These are phyloP conservation scores for Sitodiplosis mosellana DNA, from an alignment of 1,140 invertebrate species.

Conservation along the genomic window DNA sequence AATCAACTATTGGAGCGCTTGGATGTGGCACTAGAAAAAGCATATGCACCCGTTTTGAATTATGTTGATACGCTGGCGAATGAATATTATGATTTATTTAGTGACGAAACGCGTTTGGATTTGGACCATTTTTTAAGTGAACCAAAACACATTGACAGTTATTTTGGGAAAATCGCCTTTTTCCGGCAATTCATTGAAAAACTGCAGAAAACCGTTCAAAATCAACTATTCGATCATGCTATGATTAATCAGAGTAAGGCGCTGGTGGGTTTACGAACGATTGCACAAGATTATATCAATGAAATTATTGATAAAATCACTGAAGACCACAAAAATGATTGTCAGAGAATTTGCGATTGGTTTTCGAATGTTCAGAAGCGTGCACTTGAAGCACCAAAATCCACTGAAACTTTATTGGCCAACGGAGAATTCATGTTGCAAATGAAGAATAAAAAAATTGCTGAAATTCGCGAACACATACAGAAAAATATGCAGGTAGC, in stretches of 20 bases:
- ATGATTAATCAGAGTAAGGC: constrained; percentile 29
- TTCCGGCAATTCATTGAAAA: constrained; percentile 37
- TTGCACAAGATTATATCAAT: constrained; percentile 25
- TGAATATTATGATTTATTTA: constrained; percentile 23
- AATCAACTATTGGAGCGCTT: constrained; percentile 16
- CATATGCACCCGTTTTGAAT: constrained; percentile 19
- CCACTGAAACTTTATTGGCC: constrained; percentile 52
- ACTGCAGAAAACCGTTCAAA: constrained; percentile 35
- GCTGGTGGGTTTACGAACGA: constrained; percentile 25
- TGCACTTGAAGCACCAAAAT: constrained; percentile 41
- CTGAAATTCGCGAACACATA: constrained; percentile 40
- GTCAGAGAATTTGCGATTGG: constrained; percentile 38
- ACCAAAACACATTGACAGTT: constrained; percentile 32
- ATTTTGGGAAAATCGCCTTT: constrained; percentile 34
- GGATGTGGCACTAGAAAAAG: constrained; percentile 14
- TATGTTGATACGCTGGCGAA: constrained; percentile 20
- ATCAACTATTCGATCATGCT: constrained; percentile 40
- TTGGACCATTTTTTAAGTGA: constrained; percentile 21
- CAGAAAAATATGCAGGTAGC: constrained; percentile 14
- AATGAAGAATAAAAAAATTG: constrained; percentile 37
- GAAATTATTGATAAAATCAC: constrained; percentile 31
- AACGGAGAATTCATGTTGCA: constrained; percentile 43
- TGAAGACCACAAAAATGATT: constrained; percentile 29
- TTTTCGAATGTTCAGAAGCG: constrained; percentile 39
- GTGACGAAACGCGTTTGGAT: constrained; percentile 15